Conservation (phyloP, 2,888 invertebrate species). For the Halictus ligatus region DNA sequence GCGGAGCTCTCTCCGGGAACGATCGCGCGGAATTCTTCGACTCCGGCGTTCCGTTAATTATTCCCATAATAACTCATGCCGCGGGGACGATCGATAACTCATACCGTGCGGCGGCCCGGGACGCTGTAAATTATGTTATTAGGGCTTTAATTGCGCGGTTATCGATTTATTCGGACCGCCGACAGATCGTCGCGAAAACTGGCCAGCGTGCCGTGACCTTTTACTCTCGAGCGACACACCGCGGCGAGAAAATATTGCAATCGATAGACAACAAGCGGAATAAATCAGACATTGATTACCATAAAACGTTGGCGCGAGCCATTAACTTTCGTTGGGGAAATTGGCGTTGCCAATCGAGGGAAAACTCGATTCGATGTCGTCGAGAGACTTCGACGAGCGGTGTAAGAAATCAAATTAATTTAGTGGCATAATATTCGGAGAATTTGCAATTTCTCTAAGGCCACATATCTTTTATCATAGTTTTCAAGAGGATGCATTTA, state of each 20-base stretch:
- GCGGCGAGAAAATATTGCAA: slow-evolving; percentile 18
- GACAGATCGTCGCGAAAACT: slow-evolving; percentile 39
- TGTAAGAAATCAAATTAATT: background rate
- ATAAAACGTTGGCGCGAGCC: background rate
- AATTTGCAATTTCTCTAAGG: too few species aligned
- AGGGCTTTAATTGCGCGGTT: slow-evolving; percentile 73
- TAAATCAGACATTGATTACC: background rate
- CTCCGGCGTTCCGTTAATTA: slow-evolving; percentile 70
- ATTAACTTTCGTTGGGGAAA: background rate
- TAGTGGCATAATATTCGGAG: background rate
- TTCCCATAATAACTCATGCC: slow-evolving; percentile 72
- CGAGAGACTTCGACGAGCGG: background rate
- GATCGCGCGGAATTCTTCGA: slow-evolving; percentile 54
- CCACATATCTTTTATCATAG: too few species aligned
- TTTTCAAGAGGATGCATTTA: too few species aligned
- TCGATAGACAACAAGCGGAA: background rate
- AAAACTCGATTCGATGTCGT: background rate
- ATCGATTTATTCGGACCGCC: slow-evolving; percentile 57
- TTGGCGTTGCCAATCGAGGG: background rate
- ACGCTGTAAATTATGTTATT: slow-evolving; percentile 75
- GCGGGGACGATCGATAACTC: slow-evolving; percentile 72
- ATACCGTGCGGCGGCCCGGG: slow-evolving; percentile 57
- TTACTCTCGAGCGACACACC: slow-evolving; percentile 2
- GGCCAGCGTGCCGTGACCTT: slow-evolving; percentile 39
- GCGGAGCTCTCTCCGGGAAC: slow-evolving; percentile 50